phyloP scores from a whole-genome alignment of 2,888 invertebrate species.

The Congeria kusceri region DNA sequence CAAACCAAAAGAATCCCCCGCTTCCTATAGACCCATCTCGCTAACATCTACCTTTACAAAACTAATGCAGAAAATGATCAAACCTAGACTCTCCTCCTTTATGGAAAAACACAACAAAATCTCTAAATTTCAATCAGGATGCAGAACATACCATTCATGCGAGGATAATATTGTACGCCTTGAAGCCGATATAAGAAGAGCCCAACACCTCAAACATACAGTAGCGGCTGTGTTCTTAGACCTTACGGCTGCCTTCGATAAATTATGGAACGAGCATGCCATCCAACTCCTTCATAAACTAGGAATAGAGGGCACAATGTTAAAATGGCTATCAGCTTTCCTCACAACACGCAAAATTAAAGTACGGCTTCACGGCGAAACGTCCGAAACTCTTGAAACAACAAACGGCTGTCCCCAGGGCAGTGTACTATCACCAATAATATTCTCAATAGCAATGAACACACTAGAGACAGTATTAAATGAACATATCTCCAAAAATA shows the following conservation, averaged over 20 bases:
- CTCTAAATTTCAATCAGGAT: constrained; percentile 3
- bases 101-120: constrained; percentile 9
- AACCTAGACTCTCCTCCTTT: not conserved
- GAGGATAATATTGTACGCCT: constrained; percentile 4
- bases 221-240: constrained; percentile 8
- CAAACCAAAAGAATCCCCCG: constrained; percentile 9
- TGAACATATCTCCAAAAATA: too few relatives aligned
- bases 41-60: constrained; percentile 16
- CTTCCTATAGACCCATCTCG: constrained; percentile 17
- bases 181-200: constrained; percentile 2
- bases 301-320: not conserved
- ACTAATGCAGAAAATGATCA: constrained; percentile 20
- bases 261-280: constrained; percentile 6
- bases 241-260: constrained; percentile 6
- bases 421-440: not conserved
- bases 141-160: constrained; percentile 1
- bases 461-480: not conserved
- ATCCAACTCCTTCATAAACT: not conserved
- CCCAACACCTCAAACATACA: not conserved
- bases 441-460: constrained; percentile 2
- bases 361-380: not conserved
- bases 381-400: constrained; percentile 5
- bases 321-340: not conserved
- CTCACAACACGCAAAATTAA: not conserved
- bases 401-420: constrained; percentile 15